These are phyloP conservation scores for Musca vetustissima DNA, from an alignment of 1,140 invertebrate species.

Conservation along the genomic window DNA sequence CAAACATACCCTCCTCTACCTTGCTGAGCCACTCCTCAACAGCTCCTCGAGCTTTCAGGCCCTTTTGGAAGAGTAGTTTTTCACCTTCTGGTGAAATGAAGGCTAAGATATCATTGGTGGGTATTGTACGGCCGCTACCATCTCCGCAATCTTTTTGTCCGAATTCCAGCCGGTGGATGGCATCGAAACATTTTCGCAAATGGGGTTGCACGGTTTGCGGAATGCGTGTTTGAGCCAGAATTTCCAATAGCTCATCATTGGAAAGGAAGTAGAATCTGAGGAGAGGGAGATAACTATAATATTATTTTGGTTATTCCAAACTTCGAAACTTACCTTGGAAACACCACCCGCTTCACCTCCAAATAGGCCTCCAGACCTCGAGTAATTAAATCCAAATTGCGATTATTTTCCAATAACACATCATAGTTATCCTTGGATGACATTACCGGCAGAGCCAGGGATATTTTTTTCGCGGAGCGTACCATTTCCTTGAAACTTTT, in stretches of 20 bases:
- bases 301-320: too few relatives aligned
- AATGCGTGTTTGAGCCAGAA: constrained; percentile 85
- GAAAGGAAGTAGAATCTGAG: constrained; percentile 85
- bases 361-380: constrained; percentile 80
- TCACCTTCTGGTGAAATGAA: constrained; percentile 88
- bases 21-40: constrained; percentile 88
- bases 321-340: constrained; percentile 68
- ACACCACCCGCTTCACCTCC: constrained; percentile 87
- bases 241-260: constrained; percentile 91
- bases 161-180: constrained; percentile 78
- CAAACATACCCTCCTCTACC: constrained; percentile 84
- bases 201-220: constrained; percentile 86
- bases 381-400: constrained; percentile 76
- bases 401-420: constrained; percentile 73
- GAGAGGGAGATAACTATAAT: too few relatives aligned
- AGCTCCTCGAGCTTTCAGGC: constrained; percentile 81
- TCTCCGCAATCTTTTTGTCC: constrained; percentile 58
- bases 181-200: constrained; percentile 88
- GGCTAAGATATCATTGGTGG: constrained; percentile 79
- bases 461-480: constrained; percentile 69
- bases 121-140: constrained; percentile 40
- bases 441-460: constrained; percentile 70
- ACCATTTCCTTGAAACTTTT: constrained; percentile 87
- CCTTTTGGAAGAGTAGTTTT: constrained; percentile 73
- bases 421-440: constrained; percentile 69